A percentile compares a stretch with the other conserved stretches of the same genome.
Evolutionary conservation across 1,140 invertebrate genomes (phyloP).

Genomic region (Magallana angulata): DNA sequence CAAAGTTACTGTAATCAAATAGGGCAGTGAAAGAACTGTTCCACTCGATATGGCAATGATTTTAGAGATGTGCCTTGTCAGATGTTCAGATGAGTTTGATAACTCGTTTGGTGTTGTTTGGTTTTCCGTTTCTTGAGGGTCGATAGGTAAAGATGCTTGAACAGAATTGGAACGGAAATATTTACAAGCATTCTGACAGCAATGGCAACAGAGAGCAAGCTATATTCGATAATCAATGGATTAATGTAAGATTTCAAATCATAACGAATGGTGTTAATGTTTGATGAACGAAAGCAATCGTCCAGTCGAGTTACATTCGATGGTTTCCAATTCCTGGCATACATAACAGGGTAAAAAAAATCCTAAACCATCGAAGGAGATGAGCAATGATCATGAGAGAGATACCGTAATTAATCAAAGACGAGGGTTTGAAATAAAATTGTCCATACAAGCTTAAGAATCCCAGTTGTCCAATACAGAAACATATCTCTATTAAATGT

Average conservation of each 20-base stretch:
- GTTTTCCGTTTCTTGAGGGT: background rate
- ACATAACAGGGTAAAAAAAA: background rate
- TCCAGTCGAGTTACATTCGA: background rate
- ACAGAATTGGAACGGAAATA: background rate
- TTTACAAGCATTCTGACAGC: background rate
- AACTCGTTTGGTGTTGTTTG: background rate
- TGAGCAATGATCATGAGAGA: conserved; percentile 5
- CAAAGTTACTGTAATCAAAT: background rate
- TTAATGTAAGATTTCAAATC: background rate
- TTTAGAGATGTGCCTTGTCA: background rate
- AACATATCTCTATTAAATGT: no score
- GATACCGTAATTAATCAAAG: background rate
- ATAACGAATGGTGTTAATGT: background rate
- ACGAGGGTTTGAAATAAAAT: background rate
- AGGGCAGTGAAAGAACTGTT: background rate
- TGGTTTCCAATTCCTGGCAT: background rate
- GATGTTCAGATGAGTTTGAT: background rate
- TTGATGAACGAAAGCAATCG: background rate
- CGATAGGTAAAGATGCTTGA: background rate
- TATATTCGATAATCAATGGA: background rate
- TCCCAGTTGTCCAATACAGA: background rate
- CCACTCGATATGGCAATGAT: background rate
- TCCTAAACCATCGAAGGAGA: conserved; percentile 4
- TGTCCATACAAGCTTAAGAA: background rate
- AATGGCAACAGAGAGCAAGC: background rate